A percentile compares a stretch with the other conserved stretches of the same genome.
phyloP scores from a whole-genome alignment of 2,113 vertebrate species.

The Anarrhichthys ocellatus region DNA sequence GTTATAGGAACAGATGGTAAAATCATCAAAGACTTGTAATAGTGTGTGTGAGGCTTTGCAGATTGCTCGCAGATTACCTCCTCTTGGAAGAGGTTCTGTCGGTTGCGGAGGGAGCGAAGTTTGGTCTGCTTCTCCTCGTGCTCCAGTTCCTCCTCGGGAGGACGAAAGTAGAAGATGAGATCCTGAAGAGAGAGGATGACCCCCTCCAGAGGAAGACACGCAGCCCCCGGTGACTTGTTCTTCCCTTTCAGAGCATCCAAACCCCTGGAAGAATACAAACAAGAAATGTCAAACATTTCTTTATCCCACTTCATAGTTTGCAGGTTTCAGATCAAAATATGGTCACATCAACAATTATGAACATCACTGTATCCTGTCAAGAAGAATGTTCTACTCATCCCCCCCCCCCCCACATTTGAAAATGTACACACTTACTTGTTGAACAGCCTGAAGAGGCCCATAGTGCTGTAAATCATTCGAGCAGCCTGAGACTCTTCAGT shows the following conservation, averaged over 20 bases:
- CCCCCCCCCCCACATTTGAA: no score
- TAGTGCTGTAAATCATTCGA: conserved; percentile 93
- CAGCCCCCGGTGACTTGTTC: conserved; percentile 80
- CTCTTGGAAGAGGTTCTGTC: conserved; percentile 95
- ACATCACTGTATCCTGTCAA: no score
- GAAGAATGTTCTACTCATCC: no score
- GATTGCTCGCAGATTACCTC: conserved; percentile 80
- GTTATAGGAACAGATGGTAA: background rate
- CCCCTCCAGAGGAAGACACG: conserved; percentile 87
- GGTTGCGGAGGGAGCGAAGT: conserved; percentile 91
- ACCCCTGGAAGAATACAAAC: conserved; percentile 75
- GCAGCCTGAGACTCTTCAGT: conserved; percentile 92
- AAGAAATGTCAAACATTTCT: background rate
- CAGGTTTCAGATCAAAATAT: background rate
- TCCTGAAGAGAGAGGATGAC: conserved; percentile 93
- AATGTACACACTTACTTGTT: conserved; percentile 84
- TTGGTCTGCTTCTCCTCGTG: conserved; percentile 95
- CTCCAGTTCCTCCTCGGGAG: conserved; percentile 91
- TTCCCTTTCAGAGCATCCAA: conserved; percentile 90
- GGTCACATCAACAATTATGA: background rate
- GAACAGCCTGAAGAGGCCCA: conserved; percentile 90
- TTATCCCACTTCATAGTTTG: background rate
- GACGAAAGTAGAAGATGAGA: conserved; percentile 92
- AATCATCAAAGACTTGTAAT: background rate
- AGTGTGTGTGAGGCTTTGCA: background rate